Conservation (phyloP, 2,797 vertebrate genomes). For the Darevskia mixta region DNA sequence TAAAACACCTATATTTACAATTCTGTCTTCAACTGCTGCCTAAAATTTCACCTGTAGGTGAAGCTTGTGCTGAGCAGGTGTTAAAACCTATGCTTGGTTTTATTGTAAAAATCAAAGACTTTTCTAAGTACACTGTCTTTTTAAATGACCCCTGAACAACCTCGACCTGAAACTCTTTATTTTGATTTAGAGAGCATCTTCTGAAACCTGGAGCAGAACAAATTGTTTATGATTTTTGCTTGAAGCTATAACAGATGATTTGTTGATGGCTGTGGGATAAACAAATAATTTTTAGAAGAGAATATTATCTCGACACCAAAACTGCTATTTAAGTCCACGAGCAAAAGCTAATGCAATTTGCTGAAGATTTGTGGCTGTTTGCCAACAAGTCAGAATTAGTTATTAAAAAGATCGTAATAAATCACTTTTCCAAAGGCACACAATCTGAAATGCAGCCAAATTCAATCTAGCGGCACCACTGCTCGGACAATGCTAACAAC, state of each 20-base stretch:
- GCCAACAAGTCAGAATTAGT: not conserved
- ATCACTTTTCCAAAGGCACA: constrained; percentile 21
- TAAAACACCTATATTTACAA: not conserved
- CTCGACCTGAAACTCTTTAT: constrained; percentile 1
- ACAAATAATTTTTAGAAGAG: constrained; percentile 2
- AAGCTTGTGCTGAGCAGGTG: too few species aligned
- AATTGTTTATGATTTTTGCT: not conserved
- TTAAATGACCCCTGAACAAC: constrained; percentile 11
- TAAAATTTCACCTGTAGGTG: not conserved
- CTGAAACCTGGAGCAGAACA: constrained; percentile 8
- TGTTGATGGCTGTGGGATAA: constrained; percentile 30
- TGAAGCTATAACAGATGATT: constrained; percentile 11
- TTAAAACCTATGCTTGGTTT: not conserved
- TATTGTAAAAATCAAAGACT: constrained; percentile 5
- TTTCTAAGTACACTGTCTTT: not conserved
- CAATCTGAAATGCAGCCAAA: not conserved
- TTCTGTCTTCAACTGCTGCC: constrained; percentile 10
- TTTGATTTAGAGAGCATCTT: constrained; percentile 28
- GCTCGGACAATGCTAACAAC: not conserved
- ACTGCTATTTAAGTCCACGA: constrained; percentile 24
- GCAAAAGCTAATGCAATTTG: constrained; percentile 21
- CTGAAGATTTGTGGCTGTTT: not conserved
- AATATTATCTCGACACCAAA: constrained; percentile 30
- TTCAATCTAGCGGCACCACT: not conserved
- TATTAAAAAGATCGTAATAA: constrained; percentile 23